Percentiles rank a stretch among this genome's conserved stretches.
phyloP scores from a whole-genome alignment of 1,140 invertebrate genomes.

The Musca domestica region DNA sequence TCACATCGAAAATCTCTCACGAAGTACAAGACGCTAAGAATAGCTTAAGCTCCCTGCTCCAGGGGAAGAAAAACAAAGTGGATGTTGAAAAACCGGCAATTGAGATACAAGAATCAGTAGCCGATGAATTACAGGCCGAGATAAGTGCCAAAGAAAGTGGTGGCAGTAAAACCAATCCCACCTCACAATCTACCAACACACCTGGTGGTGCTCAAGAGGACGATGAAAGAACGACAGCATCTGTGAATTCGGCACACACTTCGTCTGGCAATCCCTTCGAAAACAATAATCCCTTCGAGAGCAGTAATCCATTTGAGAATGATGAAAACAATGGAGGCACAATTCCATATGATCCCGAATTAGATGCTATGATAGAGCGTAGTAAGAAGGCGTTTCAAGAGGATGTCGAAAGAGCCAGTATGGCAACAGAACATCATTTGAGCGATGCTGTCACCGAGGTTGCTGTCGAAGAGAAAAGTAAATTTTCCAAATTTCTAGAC shows the following conservation, averaged over 20 bases:
- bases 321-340: constrained; percentile 29
- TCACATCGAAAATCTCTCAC: constrained; percentile 21
- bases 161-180: background rate
- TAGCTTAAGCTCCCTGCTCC: constrained; percentile 44
- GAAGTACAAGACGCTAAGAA: constrained; percentile 45
- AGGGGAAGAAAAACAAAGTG: constrained; percentile 34
- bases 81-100: constrained; percentile 30
- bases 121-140: constrained; percentile 25
- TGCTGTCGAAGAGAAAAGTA: constrained; percentile 37
- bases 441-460: background rate
- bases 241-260: constrained; percentile 48
- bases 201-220: constrained; percentile 36
- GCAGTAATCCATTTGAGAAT: constrained; percentile 30
- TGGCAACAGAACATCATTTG: background rate
- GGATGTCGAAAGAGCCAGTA: constrained; percentile 24
- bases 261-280: constrained; percentile 38
- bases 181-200: constrained; percentile 27
- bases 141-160: constrained; percentile 38
- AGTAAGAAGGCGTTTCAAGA: constrained; percentile 46
- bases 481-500: constrained; percentile 41
- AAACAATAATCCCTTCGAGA: constrained; percentile 31
- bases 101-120: constrained; percentile 28
- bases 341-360: constrained; percentile 32
- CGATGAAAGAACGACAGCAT: constrained; percentile 49
- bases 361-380: constrained; percentile 32